These are phyloP conservation scores for Cyclina sinensis DNA, from an alignment of 1,140 invertebrate species.

Conservation along the genomic window DNA sequence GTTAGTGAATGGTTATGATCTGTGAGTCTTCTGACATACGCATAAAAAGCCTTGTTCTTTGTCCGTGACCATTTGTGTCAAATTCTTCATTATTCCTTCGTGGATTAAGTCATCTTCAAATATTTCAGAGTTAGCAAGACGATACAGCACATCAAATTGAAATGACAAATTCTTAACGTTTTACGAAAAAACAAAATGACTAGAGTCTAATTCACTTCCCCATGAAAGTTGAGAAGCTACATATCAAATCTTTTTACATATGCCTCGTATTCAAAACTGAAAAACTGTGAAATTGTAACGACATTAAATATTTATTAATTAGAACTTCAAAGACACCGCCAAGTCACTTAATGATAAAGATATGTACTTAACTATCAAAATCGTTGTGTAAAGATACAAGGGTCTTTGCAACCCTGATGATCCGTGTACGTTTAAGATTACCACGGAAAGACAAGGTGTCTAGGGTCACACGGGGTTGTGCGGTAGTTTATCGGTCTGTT, in stretches of 20 bases:
- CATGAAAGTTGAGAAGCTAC: not conserved
- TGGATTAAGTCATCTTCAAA: no score
- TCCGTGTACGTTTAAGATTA: constrained; percentile 11
- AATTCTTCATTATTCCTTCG: no score
- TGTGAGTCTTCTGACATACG: no score
- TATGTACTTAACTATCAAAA: constrained; percentile 32
- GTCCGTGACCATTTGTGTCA: no score
- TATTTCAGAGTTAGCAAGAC: no score
- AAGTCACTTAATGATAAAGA: constrained; percentile 17
- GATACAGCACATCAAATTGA: no score
- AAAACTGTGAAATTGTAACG: constrained; percentile 40
- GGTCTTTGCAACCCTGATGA: not conserved
- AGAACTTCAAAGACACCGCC: constrained; percentile 27
- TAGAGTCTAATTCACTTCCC: not conserved
- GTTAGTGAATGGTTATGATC: no score
- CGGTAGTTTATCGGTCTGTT: constrained; percentile 30
- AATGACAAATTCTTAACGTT: no score
- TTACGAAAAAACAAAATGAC: not conserved
- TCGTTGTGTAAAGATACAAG: not conserved
- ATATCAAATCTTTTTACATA: constrained; percentile 17
- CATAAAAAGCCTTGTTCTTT: no score
- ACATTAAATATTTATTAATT: constrained; percentile 46
- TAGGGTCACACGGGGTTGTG: constrained; percentile 14
- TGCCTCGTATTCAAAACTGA: not conserved
- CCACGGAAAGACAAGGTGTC: constrained; percentile 9